phyloP scores from a whole-genome alignment of 2,797 vertebrate species.

The Emydoidea blandingii region DNA sequence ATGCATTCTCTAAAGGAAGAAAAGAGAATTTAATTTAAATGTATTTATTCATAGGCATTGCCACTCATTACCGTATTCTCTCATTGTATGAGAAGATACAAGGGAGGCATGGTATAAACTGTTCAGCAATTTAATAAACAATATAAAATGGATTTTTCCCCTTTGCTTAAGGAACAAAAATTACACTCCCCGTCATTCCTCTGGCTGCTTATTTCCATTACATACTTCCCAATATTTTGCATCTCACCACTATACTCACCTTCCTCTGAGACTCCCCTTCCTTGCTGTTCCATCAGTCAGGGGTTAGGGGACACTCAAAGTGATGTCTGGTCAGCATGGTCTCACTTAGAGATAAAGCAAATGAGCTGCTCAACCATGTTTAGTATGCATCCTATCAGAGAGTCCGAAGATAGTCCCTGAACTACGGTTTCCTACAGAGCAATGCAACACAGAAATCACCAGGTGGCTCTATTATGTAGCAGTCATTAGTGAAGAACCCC shows the following conservation, averaged over 20 bases:
- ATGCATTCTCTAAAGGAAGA: not conserved
- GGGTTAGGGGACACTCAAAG: not conserved
- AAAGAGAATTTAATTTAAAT: not conserved
- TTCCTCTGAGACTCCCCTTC: not conserved
- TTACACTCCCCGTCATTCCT: rapidly evolving
- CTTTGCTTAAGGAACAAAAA: not conserved
- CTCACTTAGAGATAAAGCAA: not conserved
- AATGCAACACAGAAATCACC: constrained; percentile 62
- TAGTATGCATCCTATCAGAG: constrained; percentile 3
- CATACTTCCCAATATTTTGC: not conserved
- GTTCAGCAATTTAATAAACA: not conserved
- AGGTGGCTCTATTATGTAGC: constrained; percentile 67
- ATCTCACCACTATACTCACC: not conserved
- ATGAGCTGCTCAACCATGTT: constrained; percentile 20
- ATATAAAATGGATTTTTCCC: not conserved
- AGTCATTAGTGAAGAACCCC: constrained; percentile 50
- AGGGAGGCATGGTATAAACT: not conserved
- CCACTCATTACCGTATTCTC: not conserved
- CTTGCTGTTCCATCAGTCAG: not conserved
- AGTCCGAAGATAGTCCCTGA: constrained; percentile 20
- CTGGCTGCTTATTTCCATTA: not conserved
- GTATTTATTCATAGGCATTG: not conserved
- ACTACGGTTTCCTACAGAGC: constrained; percentile 15
- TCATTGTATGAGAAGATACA: not conserved
- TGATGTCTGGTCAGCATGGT: constrained; percentile 7